Evolutionary conservation across 2,888 invertebrate genomes (phyloP).

Genomic region (Acronicta aceris): DNA sequence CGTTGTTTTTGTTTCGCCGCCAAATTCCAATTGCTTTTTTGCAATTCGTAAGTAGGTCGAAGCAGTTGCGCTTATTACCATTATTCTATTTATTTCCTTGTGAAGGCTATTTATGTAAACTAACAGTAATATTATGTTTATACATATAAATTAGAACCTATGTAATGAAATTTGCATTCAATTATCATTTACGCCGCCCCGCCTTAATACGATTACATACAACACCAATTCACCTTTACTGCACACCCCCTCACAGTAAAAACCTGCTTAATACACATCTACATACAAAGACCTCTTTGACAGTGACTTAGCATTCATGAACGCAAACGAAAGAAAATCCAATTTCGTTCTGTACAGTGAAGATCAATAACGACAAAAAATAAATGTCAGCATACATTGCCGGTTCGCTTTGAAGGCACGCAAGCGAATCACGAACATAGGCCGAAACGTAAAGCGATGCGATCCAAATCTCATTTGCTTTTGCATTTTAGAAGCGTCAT

Average conservation of each 20-base stretch:
- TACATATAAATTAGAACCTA: too few relatives aligned
- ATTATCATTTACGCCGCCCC: not conserved
- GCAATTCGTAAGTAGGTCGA: too few relatives aligned
- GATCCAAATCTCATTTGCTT: conserved; percentile 27
- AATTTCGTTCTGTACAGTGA: conserved; percentile 29
- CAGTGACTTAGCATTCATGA: conserved; percentile 21
- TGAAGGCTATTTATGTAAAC: too few relatives aligned
- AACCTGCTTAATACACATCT: conserved; percentile 24
- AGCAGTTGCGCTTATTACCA: too few relatives aligned
- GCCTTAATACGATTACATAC: not conserved
- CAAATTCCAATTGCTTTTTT: too few relatives aligned
- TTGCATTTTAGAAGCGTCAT: conserved; percentile 11
- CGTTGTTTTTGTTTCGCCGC: too few relatives aligned
- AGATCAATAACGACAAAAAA: conserved; percentile 27
- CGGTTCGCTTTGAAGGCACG: conserved; percentile 20
- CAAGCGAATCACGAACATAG: conserved; percentile 29
- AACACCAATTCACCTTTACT: not conserved
- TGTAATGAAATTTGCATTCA: too few relatives aligned
- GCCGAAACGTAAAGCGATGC: conserved; percentile 35
- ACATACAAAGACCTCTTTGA: conserved; percentile 24
- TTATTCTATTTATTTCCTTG: too few relatives aligned
- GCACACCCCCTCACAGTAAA: conserved; percentile 9
- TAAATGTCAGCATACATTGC: conserved; percentile 49
- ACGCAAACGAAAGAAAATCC: conserved; percentile 37
- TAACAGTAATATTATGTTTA: too few relatives aligned